Conservation (phyloP, 2,797 vertebrate genomes). For the Oreochromis mossambicus region DNA sequence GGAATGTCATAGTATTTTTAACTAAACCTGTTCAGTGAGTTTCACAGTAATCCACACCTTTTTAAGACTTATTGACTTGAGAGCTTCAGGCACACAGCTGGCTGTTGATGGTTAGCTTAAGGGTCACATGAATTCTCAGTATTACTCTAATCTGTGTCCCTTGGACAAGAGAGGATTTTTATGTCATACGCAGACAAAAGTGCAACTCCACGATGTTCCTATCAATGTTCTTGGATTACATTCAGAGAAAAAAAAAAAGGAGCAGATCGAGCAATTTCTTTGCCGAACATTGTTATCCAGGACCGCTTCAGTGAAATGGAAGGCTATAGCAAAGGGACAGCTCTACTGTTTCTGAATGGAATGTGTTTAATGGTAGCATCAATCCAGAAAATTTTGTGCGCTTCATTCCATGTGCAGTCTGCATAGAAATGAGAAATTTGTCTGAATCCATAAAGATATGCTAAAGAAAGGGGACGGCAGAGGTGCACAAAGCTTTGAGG, state of each 20-base stretch:
- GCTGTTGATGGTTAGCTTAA: not conserved
- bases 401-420: not conserved
- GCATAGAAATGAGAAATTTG: not conserved
- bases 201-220: not conserved
- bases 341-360: not conserved
- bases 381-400: not conserved
- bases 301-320: not conserved
- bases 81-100: not conserved
- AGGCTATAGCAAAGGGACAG: not conserved
- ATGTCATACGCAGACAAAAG: not conserved
- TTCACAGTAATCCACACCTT: not conserved
- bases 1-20: not conserved
- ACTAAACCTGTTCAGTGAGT: not conserved
- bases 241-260: not conserved
- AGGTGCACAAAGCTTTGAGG: not conserved
- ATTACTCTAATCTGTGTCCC: not conserved
- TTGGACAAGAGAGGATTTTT: not conserved
- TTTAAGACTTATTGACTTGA: not conserved
- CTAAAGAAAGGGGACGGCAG: not conserved
- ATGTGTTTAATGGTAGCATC: not conserved
- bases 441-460: not conserved
- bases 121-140: not conserved
- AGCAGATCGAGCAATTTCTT: not conserved
- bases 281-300: not conserved
- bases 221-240: not conserved